Percentiles rank a stretch among this genome's conserved stretches.
These are phyloP conservation scores for Ictidomys tridecemlineatus DNA, from an alignment of 2,113 vertebrate genomes.

Conservation along the genomic window DNA sequence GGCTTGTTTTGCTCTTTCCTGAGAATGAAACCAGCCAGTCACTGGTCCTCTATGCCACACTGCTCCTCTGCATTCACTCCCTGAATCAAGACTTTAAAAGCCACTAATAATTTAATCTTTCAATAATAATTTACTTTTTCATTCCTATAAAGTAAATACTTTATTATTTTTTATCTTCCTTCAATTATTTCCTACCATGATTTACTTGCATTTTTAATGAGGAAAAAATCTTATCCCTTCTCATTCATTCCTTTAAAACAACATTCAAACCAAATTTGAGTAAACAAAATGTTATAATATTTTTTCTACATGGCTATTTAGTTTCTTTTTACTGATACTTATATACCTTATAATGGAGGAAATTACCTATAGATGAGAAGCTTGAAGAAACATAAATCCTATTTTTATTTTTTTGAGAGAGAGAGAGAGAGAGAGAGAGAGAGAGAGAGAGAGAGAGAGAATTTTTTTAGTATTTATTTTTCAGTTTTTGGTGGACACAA, in stretches of 20 bases:
- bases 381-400: background rate
- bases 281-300: background rate
- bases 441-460: too few relatives aligned
- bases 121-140: slow-evolving; percentile 2
- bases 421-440: too few relatives aligned
- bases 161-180: background rate
- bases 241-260: background rate
- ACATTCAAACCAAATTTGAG: background rate
- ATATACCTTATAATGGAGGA: background rate
- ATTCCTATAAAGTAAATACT: background rate
- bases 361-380: background rate
- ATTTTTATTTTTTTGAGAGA: too few relatives aligned
- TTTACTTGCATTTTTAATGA: slow-evolving; percentile 3
- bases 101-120: background rate
- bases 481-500: too few relatives aligned
- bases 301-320: background rate
- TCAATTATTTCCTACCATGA: background rate
- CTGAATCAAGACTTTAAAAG: background rate
- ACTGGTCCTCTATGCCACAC: background rate
- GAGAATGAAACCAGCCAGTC: background rate
- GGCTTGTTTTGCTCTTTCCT: background rate
- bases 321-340: background rate
- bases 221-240: background rate
- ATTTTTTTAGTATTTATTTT: too few relatives aligned
- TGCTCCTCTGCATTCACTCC: background rate